Percentiles rank a stretch among this genome's conserved stretches.
These are phyloP conservation scores for Heterochromis multidens DNA, from an alignment of 2,113 vertebrate species.

Conservation along the genomic window DNA sequence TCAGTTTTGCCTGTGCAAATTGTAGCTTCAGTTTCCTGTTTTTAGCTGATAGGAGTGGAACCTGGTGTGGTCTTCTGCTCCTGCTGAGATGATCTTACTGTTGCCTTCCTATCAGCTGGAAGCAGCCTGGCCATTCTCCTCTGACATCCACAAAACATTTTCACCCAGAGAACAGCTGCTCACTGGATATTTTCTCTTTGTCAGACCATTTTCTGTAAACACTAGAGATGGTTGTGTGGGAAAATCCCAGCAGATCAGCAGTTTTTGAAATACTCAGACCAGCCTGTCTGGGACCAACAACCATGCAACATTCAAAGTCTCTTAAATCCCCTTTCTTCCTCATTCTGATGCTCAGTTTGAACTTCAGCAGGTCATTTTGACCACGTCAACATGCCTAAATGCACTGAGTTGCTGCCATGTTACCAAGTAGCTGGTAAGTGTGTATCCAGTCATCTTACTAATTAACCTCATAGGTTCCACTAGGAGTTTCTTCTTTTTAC, in stretches of 20 bases:
- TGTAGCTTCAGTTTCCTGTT: neutral
- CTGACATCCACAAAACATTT: neutral
- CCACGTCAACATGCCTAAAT: no score
- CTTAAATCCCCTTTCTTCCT: neutral
- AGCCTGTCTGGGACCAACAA: neutral
- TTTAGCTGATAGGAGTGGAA: neutral
- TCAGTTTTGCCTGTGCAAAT: neutral
- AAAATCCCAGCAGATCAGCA: no score
- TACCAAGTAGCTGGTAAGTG: no score
- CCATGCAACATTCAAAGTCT: neutral
- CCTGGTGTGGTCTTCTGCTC: neutral
- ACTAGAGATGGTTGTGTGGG: neutral
- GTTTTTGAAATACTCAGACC: no score
- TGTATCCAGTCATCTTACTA: neutral
- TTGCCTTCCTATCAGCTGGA: neutral
- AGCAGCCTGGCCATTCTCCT: neutral
- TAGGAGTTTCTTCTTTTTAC: neutral
- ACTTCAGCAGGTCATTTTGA: neutral
- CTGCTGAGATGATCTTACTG: neutral
- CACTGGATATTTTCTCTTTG: neutral
- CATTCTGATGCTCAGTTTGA: neutral
- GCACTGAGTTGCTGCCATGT: neutral
- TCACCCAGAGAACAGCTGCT: neutral
- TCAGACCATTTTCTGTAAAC: neutral
- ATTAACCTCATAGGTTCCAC: neutral